Conservation (phyloP, 2,797 vertebrate genomes). For the Rhinoraja longicauda region DNA sequence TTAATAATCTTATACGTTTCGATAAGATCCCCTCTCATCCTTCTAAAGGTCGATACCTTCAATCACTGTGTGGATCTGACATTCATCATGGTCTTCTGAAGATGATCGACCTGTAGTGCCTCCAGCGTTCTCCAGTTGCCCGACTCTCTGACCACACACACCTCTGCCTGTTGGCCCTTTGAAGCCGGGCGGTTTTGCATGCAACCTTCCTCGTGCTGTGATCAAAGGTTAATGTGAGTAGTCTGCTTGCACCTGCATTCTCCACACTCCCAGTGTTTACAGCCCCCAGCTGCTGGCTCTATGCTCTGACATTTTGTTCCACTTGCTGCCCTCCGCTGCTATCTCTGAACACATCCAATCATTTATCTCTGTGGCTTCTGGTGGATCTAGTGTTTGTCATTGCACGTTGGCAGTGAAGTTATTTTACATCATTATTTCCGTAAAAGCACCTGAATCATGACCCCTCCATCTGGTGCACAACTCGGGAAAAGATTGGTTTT, state of each 20-base stretch:
- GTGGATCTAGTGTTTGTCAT: neutral
- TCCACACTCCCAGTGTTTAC: neutral
- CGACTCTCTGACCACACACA: too few species aligned
- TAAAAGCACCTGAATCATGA: neutral
- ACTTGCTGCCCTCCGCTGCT: neutral
- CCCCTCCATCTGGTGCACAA: neutral
- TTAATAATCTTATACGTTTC: too few species aligned
- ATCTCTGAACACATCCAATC: neutral
- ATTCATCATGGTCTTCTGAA: neutral
- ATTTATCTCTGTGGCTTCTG: neutral
- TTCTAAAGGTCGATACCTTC: too few species aligned
- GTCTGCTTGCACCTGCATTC: neutral
- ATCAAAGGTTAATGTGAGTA: neutral
- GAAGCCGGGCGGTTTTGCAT: neutral
- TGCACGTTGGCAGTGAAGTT: neutral
- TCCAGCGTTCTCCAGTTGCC: too few species aligned
- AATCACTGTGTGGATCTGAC: neutral
- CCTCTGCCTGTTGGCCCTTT: neutral
- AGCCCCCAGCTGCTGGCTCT: too few species aligned
- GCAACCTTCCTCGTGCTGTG: neutral
- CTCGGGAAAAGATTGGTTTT: neutral
- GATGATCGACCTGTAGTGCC: neutral
- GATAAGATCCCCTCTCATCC: too few species aligned
- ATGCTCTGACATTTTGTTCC: conserved; percentile 30
- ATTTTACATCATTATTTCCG: neutral